phyloP scores from a whole-genome alignment of 2,113 vertebrate genomes.

The Carassius gibelio region DNA sequence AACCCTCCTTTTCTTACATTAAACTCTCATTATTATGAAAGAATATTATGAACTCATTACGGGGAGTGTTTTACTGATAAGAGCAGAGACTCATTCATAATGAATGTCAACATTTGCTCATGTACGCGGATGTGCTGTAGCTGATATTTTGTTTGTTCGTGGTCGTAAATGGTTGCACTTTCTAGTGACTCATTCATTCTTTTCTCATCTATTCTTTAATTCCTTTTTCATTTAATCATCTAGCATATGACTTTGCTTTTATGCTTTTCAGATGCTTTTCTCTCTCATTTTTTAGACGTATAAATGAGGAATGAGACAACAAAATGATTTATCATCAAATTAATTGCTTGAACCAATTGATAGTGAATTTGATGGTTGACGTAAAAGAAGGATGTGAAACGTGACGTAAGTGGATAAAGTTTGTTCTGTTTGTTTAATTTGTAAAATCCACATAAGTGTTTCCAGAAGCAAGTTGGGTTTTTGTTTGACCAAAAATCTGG shows the following conservation, averaged over 20 bases:
- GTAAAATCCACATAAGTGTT: background rate
- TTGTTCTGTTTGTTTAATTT: background rate
- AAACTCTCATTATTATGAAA: constrained; percentile 11
- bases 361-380: background rate
- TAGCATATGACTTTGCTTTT: background rate
- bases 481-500: background rate
- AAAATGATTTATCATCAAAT: background rate
- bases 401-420: background rate
- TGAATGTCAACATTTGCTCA: background rate
- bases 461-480: background rate
- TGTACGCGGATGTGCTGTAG: background rate
- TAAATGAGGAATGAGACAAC: background rate
- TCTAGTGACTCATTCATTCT: background rate
- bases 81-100: background rate
- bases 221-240: background rate
- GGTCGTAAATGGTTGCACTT: background rate
- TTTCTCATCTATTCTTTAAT: background rate
- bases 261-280: background rate
- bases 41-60: background rate
- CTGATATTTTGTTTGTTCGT: constrained; percentile 11
- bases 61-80: constrained; percentile 18
- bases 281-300: background rate
- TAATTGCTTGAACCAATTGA: background rate
- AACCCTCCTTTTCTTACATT: background rate
- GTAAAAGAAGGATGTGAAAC: background rate